Base-by-base conservation (phyloP, 2,888 invertebrate species). In the Cryptus armator region DNA sequence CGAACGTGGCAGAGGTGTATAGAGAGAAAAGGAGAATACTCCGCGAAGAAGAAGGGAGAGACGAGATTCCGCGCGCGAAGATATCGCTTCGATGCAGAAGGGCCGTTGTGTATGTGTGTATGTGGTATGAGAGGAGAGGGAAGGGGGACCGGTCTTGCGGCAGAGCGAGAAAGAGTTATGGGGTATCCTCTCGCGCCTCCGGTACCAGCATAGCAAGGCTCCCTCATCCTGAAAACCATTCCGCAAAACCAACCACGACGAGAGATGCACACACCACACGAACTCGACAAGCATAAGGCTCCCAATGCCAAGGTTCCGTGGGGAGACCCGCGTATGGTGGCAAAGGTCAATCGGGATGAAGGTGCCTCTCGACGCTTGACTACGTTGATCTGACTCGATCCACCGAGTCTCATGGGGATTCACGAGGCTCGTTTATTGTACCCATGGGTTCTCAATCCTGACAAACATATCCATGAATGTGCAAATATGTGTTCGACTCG, bases 61-160 rank as follows among this genome's bases (percentile, higher is more conserved):
- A 62, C 6, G 70, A 62, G 70, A 46, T 66, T 76, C 44, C 66
- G 71, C 24, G 56, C 71, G 76, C 48, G 56, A 56, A 68, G 62
- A 77, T 59, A 83, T 64, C 48, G 77, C 62, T 44, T 24, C 48
- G 64, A 3, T 44, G 76, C 46, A 70, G 72, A 84, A 81, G 81
- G 84, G 74, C 75, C 56, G 70, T 74, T 78, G 43, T 75, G 48
- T 14, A 46, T 9, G 44, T 51, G 1, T 53, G 37, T 32, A 56
- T 53, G 12, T 29, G 53, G 16, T 74, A 72, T 62, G 44, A 43
- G 29, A 66, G 53, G 53, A 44, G 72, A 64, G 71, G 81, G 80
- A 81, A 19, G 78, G 83, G 86, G 85, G 83, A 88, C 86, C 87
- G 87, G 84, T 86, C 85, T 87, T 80, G 84, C 81, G 75, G 86